Evolutionary conservation across 2,888 invertebrate genomes (phyloP).

Genomic region (Pandemis cinnamomeana): DNA sequence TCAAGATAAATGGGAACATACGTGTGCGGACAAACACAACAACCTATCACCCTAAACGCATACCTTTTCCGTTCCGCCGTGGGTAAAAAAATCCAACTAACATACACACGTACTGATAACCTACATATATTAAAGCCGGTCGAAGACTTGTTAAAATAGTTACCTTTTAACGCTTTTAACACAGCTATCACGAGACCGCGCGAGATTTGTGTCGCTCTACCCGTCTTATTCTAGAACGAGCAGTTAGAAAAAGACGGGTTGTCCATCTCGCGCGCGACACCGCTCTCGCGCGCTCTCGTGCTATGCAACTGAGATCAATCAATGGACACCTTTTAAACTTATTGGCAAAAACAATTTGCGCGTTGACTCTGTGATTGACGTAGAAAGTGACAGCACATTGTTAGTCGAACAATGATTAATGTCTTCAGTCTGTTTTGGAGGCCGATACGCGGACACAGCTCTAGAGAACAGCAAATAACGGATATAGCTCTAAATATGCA

Average conservation of each 20-base stretch:
- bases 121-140: not conserved
- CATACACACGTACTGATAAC: not conserved
- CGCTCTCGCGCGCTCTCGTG: too few species aligned
- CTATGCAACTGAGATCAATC: not conserved
- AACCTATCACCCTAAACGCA: too few species aligned
- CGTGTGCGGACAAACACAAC: too few species aligned
- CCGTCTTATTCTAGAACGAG: too few species aligned
- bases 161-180: not conserved
- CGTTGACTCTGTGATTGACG: conserved; percentile 32
- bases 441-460: conserved; percentile 27
- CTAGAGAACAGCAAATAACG: conserved; percentile 17
- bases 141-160: not conserved
- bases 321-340: conserved; percentile 16
- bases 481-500: conserved; percentile 30
- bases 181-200: not conserved
- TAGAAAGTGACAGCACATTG: conserved; percentile 42
- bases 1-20: too few species aligned
- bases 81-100: too few species aligned
- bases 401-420: conserved; percentile 40
- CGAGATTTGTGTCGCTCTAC: too few species aligned
- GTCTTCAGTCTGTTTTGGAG: conserved; percentile 36
- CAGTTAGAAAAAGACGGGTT: too few species aligned
- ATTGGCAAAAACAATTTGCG: conserved; percentile 40
- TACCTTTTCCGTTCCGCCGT: too few species aligned
- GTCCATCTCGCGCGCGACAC: too few species aligned